A percentile compares a stretch with the other conserved stretches of the same genome.
These are phyloP conservation scores for Phylloscopus trochiloides DNA, from an alignment of 2,113 vertebrate genomes.

Conservation along the genomic window DNA sequence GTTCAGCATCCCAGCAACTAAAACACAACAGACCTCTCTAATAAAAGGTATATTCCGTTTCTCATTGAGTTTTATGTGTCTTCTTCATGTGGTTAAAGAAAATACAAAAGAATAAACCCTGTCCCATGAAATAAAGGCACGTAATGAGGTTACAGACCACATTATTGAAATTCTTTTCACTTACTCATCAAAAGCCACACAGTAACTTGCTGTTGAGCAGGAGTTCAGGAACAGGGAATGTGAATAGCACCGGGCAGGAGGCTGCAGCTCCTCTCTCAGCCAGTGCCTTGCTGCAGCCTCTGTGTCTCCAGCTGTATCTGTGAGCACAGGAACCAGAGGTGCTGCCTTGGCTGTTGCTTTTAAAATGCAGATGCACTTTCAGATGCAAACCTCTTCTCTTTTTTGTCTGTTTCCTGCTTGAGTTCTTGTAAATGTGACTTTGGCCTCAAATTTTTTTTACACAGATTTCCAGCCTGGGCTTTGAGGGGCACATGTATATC, in stretches of 20 bases:
- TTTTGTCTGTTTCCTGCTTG: not conserved
- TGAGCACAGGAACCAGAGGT: not conserved
- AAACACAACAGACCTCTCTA: constrained; percentile 17
- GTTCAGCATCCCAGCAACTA: not conserved
- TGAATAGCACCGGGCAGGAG: fast-evolving
- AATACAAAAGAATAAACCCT: not conserved
- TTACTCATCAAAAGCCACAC: not conserved
- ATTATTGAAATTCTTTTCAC: not conserved
- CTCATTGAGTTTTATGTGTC: not conserved
- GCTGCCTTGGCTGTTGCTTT: not conserved
- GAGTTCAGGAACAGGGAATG: not conserved
- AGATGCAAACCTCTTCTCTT: not conserved
- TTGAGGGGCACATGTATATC: not conserved
- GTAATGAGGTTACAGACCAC: not conserved
- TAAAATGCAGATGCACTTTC: not conserved
- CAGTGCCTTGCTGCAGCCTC: not conserved
- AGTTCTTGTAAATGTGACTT: not conserved
- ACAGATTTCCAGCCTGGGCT: not conserved
- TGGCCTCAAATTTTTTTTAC: not conserved
- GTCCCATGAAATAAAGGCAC: not conserved
- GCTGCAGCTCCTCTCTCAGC: not conserved
- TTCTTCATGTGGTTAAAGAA: not conserved
- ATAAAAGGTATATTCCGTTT: not conserved
- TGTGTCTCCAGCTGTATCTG: fast-evolving
- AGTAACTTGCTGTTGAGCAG: not conserved